A percentile compares a stretch with the other conserved stretches of the same genome.
Evolutionary conservation across 2,113 vertebrate genomes (phyloP).

Genomic region (Chaetodon trifascialis): DNA sequence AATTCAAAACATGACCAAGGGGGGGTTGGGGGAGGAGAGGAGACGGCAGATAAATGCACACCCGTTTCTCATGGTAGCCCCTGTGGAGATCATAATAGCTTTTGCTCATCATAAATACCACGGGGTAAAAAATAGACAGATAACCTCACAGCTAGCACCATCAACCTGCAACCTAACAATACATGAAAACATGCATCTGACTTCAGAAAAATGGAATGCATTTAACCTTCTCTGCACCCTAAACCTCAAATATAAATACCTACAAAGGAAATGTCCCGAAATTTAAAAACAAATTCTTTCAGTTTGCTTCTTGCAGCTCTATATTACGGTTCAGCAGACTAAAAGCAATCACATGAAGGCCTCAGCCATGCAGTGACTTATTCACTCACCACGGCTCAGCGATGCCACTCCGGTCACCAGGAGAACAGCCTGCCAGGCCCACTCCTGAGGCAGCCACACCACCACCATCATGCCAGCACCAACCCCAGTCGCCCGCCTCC

Average conservation of each 20-base stretch:
- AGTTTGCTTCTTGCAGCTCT: not conserved
- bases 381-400: slow-evolving; percentile 86
- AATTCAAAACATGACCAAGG: slow-evolving; percentile 71
- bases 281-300: not conserved
- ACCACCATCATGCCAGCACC: slow-evolving; percentile 61
- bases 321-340: not conserved
- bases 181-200: slow-evolving; percentile 21
- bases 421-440: slow-evolving; percentile 73
- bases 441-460: slow-evolving; percentile 54
- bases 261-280: no score
- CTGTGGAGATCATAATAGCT: slow-evolving; percentile 61
- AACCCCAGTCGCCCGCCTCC: slow-evolving; percentile 41
- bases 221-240: not conserved
- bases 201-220: not conserved
- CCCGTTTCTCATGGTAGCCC: slow-evolving; percentile 48
- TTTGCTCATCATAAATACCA: slow-evolving; percentile 71
- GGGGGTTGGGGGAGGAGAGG: not conserved
- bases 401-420: slow-evolving; percentile 78
- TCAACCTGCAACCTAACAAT: slow-evolving; percentile 19
- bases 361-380: not conserved
- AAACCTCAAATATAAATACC: not conserved
- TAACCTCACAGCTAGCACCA: not conserved
- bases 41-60: slow-evolving; percentile 42
- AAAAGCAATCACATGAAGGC: not conserved
- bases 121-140: slow-evolving; percentile 51